Evolutionary conservation across 2,113 vertebrate genomes (phyloP), one percentile per base, ranked within the genome.

Genomic region (Coryphaenoides rupestris): DNA sequence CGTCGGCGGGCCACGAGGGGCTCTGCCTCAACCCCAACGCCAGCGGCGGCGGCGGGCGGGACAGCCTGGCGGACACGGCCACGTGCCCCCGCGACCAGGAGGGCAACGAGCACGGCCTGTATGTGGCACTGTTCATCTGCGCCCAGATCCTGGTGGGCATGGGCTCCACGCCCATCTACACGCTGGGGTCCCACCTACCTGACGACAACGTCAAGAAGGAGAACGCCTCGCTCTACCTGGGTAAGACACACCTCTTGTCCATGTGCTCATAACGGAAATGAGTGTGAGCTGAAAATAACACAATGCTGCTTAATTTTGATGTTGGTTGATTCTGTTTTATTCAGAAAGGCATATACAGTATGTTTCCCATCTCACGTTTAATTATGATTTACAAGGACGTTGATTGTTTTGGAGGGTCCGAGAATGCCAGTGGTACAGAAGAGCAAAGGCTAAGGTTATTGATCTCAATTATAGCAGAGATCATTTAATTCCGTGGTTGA

Each of bases 181-280:
- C 95, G 12, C 88, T 99, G n/a, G 87, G 96, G 96, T 84, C 96
- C 96, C 86, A 99, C 96, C 58, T 99, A 98, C 87, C 81, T 99
- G 96, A 99, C 21, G 96, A 99, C 87, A 99, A 98, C 33, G 96
- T 99, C 86, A 98, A 98, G 90, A 96, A 97, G 70, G 96, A 99
- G 78, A 98, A 99, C 0, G 92, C 96, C 21, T 99, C 96, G 2
- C 91, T 99, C 63, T 99, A 99, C 81, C 84, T 99, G 82, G 96
- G 96, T 99, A 93, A 96, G 95, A 17, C 7, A n/a, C n/a, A 2
- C n/a, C 19, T 19, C 23, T 21, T 23, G 21, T 28, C 14, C 5
- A 13, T 22, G 13, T n/a, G n/a, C n/a, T n/a, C n/a, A n/a, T n/a
- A 62, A n/a, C 26, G 3, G 9, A 49, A 47, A 53, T 63, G 63